Base-by-base conservation (phyloP, 2,888 invertebrate species). In the Ennomos fuscantarius region DNA sequence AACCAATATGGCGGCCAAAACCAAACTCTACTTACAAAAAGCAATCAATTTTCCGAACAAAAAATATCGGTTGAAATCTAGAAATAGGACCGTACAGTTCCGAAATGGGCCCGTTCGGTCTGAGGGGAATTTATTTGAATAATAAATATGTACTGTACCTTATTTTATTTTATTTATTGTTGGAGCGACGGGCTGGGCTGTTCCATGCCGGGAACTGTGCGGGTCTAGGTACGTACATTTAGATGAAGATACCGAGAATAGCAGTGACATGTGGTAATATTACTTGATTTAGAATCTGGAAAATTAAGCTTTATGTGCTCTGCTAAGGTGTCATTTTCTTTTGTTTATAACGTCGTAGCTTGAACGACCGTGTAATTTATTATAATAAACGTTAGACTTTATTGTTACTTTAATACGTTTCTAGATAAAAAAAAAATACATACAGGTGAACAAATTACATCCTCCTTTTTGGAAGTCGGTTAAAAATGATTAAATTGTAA, bases 71-170 rank as follows among this genome's bases (percentile, higher is more conserved):
- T 33, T 31, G 39, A 10, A 48, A 39, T 33, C 47, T 39, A 48
- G 33, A 48, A 12, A 46, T 11, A 36, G 5, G 12, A 15, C 24
- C 24, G 15, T 49, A 41, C 45, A 41, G 24, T 24, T 55, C 24
- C 36, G 37, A 46, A 55, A 55, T 40, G 46, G 42, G 11, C 9
- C 1, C 47, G n/a, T 11, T 47, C 49, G 39, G 48, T 24, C 37
- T 36, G 31, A 31, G 42, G 45, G 45, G 46, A 49, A 50, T 50
- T 42, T 41, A 45, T 59, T 46, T 37, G 37, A 46, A 50, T 58
- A 49, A 46, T 47, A 41, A 53, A 49, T 45, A 24, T 24, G 24
- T 24, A 36, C 34, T 35, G 36, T 48, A 10, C 24, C 11, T 53
- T 32, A 12, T 47, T 47, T 10, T 11, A 33, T 40, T 39, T 39